Conservation (phyloP, 2,113 vertebrate species). For the Trematocara macrostoma region DNA sequence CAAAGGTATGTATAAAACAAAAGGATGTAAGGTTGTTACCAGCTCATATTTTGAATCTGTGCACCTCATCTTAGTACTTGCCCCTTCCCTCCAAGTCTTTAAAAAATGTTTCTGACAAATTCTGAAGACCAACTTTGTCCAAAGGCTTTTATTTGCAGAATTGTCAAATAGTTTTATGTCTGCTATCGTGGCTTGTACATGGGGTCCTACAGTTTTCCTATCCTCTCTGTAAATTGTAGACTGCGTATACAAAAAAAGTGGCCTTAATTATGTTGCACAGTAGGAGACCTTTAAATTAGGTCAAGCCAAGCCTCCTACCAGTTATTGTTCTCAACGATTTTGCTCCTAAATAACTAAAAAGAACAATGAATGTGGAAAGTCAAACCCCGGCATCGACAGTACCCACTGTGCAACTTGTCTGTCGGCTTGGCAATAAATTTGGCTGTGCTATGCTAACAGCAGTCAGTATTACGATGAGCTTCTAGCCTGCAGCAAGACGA, state of each 20-base stretch:
- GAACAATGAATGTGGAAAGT: background rate
- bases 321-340: background rate
- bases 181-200: background rate
- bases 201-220: background rate
- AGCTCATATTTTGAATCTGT: background rate
- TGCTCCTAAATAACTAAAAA: background rate
- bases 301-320: background rate
- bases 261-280: background rate
- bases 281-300: background rate
- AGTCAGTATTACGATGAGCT: background rate
- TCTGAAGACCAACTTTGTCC: background rate
- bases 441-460: background rate
- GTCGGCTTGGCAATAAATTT: background rate
- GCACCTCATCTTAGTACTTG: background rate
- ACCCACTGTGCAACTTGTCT: background rate
- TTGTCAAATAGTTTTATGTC: background rate
- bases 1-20: background rate
- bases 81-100: background rate
- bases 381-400: background rate
- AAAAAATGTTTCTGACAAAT: background rate
- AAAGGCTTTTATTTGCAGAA: background rate
- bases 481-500: background rate
- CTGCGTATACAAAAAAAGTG: background rate
- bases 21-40: background rate
- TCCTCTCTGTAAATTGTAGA: background rate